Conservation (phyloP, 2,113 vertebrate species). For the Alces alces region DNA sequence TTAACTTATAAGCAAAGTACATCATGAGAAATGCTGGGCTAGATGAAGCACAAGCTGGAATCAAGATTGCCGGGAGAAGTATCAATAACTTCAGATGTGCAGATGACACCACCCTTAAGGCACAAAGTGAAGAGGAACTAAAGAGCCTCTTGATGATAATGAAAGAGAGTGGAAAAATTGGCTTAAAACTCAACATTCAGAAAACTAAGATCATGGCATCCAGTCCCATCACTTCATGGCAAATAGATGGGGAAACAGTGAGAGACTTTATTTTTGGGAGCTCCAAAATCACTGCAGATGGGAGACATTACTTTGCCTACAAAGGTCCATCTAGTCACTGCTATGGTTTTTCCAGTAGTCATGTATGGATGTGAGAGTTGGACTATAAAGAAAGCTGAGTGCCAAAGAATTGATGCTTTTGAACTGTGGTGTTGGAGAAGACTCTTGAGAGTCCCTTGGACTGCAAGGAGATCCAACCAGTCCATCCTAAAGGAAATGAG, state of each 20-base stretch:
- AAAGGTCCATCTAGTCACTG: background rate
- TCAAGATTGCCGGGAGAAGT: background rate
- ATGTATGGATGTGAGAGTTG: background rate
- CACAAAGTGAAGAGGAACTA: background rate
- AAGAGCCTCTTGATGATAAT: background rate
- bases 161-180: background rate
- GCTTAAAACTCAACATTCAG: background rate
- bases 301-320: background rate
- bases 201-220: background rate
- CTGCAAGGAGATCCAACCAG: background rate
- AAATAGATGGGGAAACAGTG: background rate
- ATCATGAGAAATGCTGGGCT: background rate
- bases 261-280: background rate
- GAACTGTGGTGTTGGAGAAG: background rate
- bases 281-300: background rate
- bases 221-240: background rate
- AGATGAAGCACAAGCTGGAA: background rate
- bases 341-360: background rate
- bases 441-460: background rate
- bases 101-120: background rate
- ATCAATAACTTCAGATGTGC: background rate
- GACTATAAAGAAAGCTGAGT: background rate
- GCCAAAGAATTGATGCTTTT: background rate
- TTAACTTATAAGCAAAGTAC: background rate
- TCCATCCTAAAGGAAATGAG: background rate